phyloP scores from a whole-genome alignment of 2,888 invertebrate species.

The Phengaris alcon region DNA sequence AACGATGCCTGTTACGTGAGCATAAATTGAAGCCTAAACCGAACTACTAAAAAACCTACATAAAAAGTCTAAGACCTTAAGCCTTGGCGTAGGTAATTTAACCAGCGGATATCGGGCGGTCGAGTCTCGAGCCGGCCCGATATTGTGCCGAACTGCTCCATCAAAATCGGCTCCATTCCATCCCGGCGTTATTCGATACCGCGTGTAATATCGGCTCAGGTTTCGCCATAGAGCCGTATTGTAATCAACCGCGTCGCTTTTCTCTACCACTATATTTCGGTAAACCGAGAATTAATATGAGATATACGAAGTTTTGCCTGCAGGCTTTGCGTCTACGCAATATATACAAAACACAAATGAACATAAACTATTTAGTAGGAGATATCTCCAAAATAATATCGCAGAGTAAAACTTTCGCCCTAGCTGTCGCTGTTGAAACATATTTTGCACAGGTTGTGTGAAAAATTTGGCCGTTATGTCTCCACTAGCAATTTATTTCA shows the following conservation, averaged over 20 bases:
- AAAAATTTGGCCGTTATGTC: not conserved
- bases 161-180: constrained; percentile 8
- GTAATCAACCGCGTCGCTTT: not conserved
- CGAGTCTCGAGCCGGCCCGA: not conserved
- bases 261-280: not conserved
- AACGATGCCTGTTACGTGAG: not conserved
- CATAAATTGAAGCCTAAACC: not conserved
- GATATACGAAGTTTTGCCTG: not conserved
- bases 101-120: not conserved
- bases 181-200: not conserved
- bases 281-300: not conserved
- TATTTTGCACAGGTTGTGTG: not conserved
- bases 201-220: not conserved
- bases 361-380: not conserved
- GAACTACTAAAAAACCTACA: not conserved
- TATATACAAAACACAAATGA: not conserved
- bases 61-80: not conserved
- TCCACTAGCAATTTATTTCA: constrained; percentile 8
- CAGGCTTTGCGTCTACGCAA: not conserved
- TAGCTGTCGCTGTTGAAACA: not conserved
- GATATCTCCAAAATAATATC: not conserved
- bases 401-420: not conserved
- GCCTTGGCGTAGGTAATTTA: too few species aligned
- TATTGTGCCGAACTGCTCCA: constrained; percentile 3
- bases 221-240: not conserved